A percentile compares a stretch with the other conserved stretches of the same genome.
phyloP scores from a whole-genome alignment of 2,797 vertebrate genomes.

The Momotus momota region DNA sequence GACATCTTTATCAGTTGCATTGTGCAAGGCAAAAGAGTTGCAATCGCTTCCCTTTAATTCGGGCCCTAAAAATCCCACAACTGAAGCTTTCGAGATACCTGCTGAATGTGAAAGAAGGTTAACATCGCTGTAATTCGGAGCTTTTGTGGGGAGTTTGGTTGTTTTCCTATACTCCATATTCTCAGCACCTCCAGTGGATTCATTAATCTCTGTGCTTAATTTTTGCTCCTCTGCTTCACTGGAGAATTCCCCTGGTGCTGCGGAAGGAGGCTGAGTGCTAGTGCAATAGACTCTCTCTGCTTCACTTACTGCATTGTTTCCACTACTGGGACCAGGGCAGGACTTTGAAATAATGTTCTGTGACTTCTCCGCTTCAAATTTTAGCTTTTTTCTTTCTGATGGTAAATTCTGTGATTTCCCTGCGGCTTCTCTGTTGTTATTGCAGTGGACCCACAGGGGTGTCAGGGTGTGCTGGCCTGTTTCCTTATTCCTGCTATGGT shows the following conservation, averaged over 20 bases:
- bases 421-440: neutral
- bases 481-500: neutral
- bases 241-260: neutral
- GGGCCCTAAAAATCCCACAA: neutral
- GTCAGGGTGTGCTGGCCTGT: neutral
- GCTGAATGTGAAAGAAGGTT: conserved; percentile 33
- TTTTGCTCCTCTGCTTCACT: neutral
- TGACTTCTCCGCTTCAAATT: conserved; percentile 75
- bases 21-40: neutral
- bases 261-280: neutral
- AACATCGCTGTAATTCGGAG: neutral
- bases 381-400: conserved; percentile 90
- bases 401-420: conserved; percentile 74
- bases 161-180: neutral
- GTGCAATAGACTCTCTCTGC: neutral
- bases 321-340: neutral
- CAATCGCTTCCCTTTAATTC: neutral
- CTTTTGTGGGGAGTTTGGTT: neutral
- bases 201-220: neutral
- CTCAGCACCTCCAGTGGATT: neutral
- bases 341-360: neutral
- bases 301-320: neutral
- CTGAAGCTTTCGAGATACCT: neutral
- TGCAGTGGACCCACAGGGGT: neutral
- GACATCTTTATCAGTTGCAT: neutral